Base-by-base conservation (phyloP, 2,113 vertebrate genomes). In the Chinchilla lanigera region DNA sequence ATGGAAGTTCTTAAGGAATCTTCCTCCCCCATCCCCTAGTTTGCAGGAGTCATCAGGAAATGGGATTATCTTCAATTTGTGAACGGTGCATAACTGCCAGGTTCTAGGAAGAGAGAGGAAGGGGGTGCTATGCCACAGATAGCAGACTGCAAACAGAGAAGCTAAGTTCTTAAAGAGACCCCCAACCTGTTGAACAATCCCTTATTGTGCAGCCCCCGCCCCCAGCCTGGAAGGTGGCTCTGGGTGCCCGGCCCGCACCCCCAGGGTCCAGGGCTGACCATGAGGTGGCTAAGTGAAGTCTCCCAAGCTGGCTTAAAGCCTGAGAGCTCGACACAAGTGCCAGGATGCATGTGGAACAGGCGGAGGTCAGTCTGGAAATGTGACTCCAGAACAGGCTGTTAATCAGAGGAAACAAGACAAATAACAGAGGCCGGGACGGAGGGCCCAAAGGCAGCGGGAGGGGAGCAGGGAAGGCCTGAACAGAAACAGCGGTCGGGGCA, bases 11-110 rank as follows among this genome's bases (percentile, higher is more conserved):
- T 90, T 96, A 95, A 94, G 61, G 75, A 94, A 96, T 89, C 44
- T 69, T 73, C 71, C 44, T 88, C 24, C 61, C 86, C 35, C 73
- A 60, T 38, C 7, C 65, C 81, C 71, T 85, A 41, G 86, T 41
- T 61, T 97, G 78, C 85, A 77, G 92, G 78, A 87, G 87, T 98
- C 91, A 96, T 96, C 80, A 95, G 97, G 95, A 98, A 98, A 95
- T 58, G 38, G 58, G 69, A 95, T 97, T 98, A 96, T 80, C 90
- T 90, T 97, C 93, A 96, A 94, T 97, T 98, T 77, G 89, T 95
- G 98, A 96, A 96, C 83, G 92, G 58, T 93, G 92, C 96, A 90
- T 97, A 81, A 94, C 52, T 88, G 56, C 84, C 56, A 95, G 77
- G 56, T 97, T 97, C 56, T 83, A 86, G 81, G 71, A 95, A 89